Evolutionary conservation across 2,113 vertebrate genomes (phyloP), one percentile per base, ranked within the genome.

Genomic region (Antechinus flavipes): DNA sequence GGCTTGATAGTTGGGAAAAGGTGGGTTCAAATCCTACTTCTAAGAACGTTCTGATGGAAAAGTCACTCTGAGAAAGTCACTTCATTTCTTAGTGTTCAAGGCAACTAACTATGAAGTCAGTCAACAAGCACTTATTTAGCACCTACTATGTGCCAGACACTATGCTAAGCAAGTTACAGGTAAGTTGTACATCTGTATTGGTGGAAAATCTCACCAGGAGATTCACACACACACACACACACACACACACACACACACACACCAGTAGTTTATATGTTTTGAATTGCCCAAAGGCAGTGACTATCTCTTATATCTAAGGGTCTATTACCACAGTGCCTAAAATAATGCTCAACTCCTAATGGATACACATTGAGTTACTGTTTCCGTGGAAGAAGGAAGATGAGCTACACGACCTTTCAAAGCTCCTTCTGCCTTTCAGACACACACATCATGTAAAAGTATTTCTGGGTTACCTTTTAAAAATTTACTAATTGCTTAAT

Each of bases 401-500:
- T 76, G 58, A 49, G 46, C 91, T 90, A 47, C 52, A 95, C 90
- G 27, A 61, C 89, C 46, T 89, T 47, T 61, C 50, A 90, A 94
- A 89, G 76, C 91, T 61, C 93, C 91, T 97, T 93, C 89, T 22
- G 0, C 94, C n/a, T 56, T 68, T 96, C 93, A 94, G 94, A 93
- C 52, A 84, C 0, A 54, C 90, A 91, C 42, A 0, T 89, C 35
- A 92, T 94, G 91, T 91, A 90, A 94, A 61, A 49, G 35, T 90
- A 98, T 96, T 98, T 98, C 76, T 98, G 98, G 96, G 98, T 96
- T 16, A 97, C 97, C 95, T 98, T 94, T 95, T 98, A 99, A 97
- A 99, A 99, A 98, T 99, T 99, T 22, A 98, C 98, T 47, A 99
- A 97, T 50, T 99, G 99, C 96, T 99, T 99, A 47, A 99, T 99